phyloP scores from a whole-genome alignment of 2,888 invertebrate species.

The Cloeon dipterum region DNA sequence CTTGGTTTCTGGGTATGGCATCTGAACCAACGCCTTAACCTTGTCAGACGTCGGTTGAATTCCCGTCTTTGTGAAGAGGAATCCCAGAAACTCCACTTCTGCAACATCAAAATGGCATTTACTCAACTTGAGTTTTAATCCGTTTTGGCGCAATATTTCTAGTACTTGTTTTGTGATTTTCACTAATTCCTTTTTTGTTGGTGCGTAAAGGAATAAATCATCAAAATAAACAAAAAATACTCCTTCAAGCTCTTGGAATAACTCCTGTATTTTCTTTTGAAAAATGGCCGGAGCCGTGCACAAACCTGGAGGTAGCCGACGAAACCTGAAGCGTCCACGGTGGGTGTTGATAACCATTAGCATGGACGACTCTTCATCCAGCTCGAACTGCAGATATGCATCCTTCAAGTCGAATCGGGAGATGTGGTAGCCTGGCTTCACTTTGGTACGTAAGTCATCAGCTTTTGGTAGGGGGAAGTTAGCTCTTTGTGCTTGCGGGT shows the following conservation, averaged over 20 bases:
- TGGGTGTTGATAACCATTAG: neutral
- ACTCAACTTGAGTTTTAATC: no score
- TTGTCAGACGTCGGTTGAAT: conserved; percentile 1
- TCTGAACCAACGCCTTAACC: neutral
- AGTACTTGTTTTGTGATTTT: no score
- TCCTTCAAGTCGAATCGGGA: neutral
- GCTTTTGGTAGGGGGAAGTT: neutral
- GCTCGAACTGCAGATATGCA: neutral
- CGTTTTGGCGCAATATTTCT: no score
- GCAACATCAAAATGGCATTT: no score
- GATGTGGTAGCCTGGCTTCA: neutral
- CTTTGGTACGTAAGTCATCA: neutral
- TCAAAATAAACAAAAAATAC: no score
- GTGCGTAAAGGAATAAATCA: no score
- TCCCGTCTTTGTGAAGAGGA: conserved; percentile 1
- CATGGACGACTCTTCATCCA: neutral
- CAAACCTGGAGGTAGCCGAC: neutral
- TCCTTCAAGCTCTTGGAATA: no score
- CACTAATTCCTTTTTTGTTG: no score
- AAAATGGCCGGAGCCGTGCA: no score
- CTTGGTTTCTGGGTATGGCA: neutral
- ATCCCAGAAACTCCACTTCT: neutral
- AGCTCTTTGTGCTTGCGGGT: no score
- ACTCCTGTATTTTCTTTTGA: no score
- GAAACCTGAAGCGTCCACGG: neutral